Conservation (phyloP, 1,140 invertebrate species). For the Pseudomyrmex gracilis region DNA sequence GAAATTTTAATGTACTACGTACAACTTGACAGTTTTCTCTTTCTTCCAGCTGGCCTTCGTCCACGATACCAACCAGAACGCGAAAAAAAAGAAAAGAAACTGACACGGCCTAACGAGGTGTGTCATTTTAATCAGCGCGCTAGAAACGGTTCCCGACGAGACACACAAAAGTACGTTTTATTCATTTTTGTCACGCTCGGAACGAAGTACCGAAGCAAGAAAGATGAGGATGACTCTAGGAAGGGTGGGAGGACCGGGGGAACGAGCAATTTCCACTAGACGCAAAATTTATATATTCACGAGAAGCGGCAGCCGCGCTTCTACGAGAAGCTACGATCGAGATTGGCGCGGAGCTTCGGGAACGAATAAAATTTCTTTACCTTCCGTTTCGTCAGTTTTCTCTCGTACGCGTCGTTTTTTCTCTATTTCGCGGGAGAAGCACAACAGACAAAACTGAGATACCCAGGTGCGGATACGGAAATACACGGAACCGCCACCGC, state of each 20-base stretch:
- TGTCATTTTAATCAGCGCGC: slow-evolving; percentile 51
- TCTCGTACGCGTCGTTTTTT: slow-evolving; percentile 45
- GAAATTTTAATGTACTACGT: slow-evolving; percentile 53
- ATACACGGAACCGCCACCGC: not conserved
- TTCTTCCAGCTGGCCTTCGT: not conserved
- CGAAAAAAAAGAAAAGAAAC: slow-evolving; percentile 24
- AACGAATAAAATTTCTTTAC: slow-evolving; percentile 58
- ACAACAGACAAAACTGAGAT: slow-evolving; percentile 42
- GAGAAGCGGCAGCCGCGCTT: slow-evolving; percentile 11
- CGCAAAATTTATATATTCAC: slow-evolving; percentile 59
- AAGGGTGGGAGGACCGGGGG: no score
- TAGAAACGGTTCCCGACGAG: slow-evolving; percentile 32
- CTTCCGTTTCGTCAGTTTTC: slow-evolving; percentile 52
- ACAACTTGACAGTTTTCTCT: slow-evolving; percentile 15
- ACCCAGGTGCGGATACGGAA: slow-evolving; percentile 46
- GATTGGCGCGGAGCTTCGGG: slow-evolving; percentile 48
- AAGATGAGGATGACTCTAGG: slow-evolving; percentile 35
- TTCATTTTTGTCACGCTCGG: slow-evolving; percentile 68
- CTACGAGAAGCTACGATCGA: slow-evolving; percentile 32
- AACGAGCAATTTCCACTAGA: slow-evolving; percentile 34
- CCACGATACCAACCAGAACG: not conserved
- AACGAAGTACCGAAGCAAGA: slow-evolving; percentile 55
- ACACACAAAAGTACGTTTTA: slow-evolving; percentile 59
- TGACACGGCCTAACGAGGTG: slow-evolving; percentile 42
- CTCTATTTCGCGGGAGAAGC: slow-evolving; percentile 14